Conservation (phyloP, 2,113 vertebrate genomes). For the Muntiacus reevesi region DNA sequence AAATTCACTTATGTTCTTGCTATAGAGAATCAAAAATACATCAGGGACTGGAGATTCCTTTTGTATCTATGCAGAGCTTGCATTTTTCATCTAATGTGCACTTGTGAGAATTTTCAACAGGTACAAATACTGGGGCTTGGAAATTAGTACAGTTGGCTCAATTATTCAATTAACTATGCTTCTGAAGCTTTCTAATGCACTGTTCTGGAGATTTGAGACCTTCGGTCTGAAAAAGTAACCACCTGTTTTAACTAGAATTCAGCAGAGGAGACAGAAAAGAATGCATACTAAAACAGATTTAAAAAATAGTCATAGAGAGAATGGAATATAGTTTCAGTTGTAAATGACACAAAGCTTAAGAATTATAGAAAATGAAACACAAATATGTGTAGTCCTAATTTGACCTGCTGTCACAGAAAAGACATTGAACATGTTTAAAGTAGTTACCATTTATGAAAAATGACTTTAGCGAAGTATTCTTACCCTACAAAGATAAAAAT, state of each 20-base stretch:
- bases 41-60: not conserved
- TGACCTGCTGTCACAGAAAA: not conserved
- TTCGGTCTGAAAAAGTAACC: not conserved
- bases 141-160: not conserved
- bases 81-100: conserved; percentile 8
- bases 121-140: not conserved
- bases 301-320: not conserved
- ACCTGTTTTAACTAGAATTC: conserved; percentile 6
- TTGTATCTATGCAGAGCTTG: not conserved
- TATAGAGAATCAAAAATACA: not conserved
- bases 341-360: not conserved
- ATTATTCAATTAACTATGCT: conserved; percentile 60
- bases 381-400: not conserved
- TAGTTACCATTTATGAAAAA: not conserved
- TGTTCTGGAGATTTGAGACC: not conserved
- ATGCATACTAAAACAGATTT: not conserved
- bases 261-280: not conserved
- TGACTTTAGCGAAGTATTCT: not conserved
- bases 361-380: not conserved
- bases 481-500: not conserved
- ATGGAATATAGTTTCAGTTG: not conserved
- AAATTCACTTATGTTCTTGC: conserved; percentile 38
- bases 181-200: not conserved
- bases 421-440: not conserved
- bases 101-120: conserved; percentile 4